Evolutionary conservation across 1,140 invertebrate genomes (phyloP).

Genomic region (Cyphomyrmex costatus): DNA sequence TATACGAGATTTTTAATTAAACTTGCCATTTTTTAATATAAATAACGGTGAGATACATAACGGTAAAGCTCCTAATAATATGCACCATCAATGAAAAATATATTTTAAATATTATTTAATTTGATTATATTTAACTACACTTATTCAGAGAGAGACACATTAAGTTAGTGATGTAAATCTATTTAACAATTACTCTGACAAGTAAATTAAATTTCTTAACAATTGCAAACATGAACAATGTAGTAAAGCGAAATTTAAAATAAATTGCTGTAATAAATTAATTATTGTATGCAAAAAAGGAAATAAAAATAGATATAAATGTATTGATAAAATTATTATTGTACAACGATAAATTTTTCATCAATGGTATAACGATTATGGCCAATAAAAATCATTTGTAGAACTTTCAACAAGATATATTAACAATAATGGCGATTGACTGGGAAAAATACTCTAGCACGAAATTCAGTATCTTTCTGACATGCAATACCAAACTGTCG

Average conservation of each 20-base stretch:
- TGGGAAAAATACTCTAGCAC: conserved; percentile 11
- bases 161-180: not conserved
- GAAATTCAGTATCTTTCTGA: not conserved
- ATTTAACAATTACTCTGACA: not conserved
- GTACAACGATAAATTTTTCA: not conserved
- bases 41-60: conserved; percentile 30
- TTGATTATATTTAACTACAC: not conserved
- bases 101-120: not conserved
- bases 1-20: conserved; percentile 4
- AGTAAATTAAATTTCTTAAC: not conserved
- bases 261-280: conserved; percentile 14
- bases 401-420: conserved; percentile 24
- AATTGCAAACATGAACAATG: not conserved
- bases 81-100: not conserved
- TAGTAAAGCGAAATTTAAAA: not conserved
- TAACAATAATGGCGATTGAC: conserved; percentile 32
- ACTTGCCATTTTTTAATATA: conserved; percentile 20
- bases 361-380: not conserved
- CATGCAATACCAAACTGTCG: not conserved
- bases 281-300: not conserved
- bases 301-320: not conserved
- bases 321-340: not conserved
- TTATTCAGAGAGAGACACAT: not conserved
- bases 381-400: conserved; percentile 7
- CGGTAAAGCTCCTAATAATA: not conserved